Evolutionary conservation across 2,797 vertebrate genomes (phyloP), one percentile per base, ranked within the genome.

Genomic region (Sandelia bainsii): DNA sequence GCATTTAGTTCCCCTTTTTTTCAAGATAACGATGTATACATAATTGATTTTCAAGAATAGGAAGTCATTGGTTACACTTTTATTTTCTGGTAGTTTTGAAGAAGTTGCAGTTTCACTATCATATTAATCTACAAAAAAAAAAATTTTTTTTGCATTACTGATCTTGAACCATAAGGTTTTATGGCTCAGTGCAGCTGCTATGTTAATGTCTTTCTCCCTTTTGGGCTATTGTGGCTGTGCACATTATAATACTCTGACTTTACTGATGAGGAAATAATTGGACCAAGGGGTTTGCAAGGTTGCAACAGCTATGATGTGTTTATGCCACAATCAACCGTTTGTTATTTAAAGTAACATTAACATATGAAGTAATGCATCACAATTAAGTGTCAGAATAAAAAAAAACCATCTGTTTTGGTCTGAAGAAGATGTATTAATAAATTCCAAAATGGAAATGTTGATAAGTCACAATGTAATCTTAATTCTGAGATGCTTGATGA

Each of bases 141-240:
- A 57, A 19, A 64, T 59, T 40, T 64, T 63, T 42, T 57, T 75
- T 29, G 71, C 3, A 4, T 62, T 22, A n/a, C 20, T 62, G 46
- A 44, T 16, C 64, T 52, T 60, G 42, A 80, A 59, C 40, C 27
- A 25, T 8, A 57, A 62, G 23, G 27, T 14, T 69, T 68, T 58
- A 37, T 0, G 27, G 68, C 66, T 82, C 29, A 25, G 61, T 74
- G 50, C 42, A 70, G 52, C 42, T 59, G 46, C 57, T 53, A 52
- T 72, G 60, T 56, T 58, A 68, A 81, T 79, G 60, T 64, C 22
- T 59, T 77, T 76, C 68, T 77, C 32, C 40, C 7, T 29, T 73
- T 68, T 75, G 51, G 65, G 29, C 14, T 42, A 32, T 25, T 53
- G 62, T 11, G 61, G 71, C 73, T 58, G 20, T 12, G 1, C 42